phyloP scores from a whole-genome alignment of 2,888 invertebrate species.

The Trypoxylon attenuatum region DNA sequence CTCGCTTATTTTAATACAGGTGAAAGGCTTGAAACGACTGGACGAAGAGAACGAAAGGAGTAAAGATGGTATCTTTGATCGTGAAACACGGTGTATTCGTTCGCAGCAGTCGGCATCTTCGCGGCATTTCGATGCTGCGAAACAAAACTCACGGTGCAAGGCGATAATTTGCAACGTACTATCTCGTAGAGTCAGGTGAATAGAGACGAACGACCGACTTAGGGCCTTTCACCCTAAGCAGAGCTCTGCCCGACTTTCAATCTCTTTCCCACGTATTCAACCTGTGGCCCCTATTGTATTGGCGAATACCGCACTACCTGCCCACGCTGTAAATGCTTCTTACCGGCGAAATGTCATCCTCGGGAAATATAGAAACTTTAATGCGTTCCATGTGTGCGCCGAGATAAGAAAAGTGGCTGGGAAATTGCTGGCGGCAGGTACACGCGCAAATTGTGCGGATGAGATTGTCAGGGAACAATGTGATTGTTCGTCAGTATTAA shows the following conservation, averaged over 20 bases:
- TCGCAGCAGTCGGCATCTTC: not conserved
- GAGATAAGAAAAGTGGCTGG: not conserved
- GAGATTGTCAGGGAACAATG: not conserved
- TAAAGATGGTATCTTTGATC: not conserved
- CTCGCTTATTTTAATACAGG: too few species aligned
- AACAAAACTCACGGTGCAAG: constrained; percentile 17
- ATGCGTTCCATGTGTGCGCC: not conserved
- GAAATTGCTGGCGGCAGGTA: not conserved
- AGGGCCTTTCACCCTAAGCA: constrained; percentile 64
- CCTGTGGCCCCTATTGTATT: constrained; percentile 46
- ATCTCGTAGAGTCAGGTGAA: constrained; percentile 54
- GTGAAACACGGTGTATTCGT: not conserved
- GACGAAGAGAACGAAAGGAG: constrained; percentile 5
- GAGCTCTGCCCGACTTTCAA: constrained; percentile 61
- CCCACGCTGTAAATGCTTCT: constrained; percentile 15
- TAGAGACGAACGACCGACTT: constrained; percentile 54
- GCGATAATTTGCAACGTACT: constrained; percentile 43
- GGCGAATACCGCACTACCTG: constrained; percentile 17
- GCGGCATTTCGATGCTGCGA: constrained; percentile 16
- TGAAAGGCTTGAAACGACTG: constrained; percentile 13
- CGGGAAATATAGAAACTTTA: not conserved
- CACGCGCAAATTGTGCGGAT: not conserved
- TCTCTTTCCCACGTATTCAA: constrained; percentile 62
- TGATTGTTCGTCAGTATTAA: not conserved
- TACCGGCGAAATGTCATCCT: constrained; percentile 30